A percentile compares a stretch with the other conserved stretches of the same genome.
Conservation (phyloP, 2,797 vertebrate genomes). For the Thaleichthys pacificus region DNA sequence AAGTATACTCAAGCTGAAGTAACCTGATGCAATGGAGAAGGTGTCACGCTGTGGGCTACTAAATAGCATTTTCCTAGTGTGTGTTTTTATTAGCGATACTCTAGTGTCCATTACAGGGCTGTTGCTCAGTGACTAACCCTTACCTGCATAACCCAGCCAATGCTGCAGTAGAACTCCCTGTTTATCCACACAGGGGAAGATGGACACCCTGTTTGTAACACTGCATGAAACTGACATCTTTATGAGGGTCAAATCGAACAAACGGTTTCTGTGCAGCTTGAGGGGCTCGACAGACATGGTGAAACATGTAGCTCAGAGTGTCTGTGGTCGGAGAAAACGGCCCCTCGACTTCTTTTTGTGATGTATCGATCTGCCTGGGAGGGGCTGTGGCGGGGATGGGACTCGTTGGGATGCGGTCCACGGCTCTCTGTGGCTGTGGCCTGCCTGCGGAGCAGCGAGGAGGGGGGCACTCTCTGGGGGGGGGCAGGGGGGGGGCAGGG, state of each 20-base stretch:
- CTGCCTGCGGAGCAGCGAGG: constrained; percentile 44
- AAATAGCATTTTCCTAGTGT: not conserved
- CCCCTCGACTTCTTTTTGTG: constrained; percentile 25
- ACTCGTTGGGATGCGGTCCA: constrained; percentile 70
- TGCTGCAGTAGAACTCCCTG: too few species aligned
- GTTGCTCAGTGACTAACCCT: not conserved
- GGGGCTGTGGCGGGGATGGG: constrained; percentile 58
- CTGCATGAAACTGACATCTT: not conserved
- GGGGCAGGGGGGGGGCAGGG: not conserved
- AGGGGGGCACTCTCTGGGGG: constrained; percentile 28
- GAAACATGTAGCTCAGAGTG: not conserved
- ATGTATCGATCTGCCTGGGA: constrained; percentile 50
- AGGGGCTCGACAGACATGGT: not conserved
- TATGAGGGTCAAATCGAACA: not conserved
- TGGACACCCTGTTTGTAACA: not conserved
- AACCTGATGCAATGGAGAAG: not conserved
- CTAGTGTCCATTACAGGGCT: not conserved
- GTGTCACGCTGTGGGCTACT: not conserved
- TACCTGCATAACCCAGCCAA: not conserved
- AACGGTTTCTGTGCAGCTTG: not conserved
- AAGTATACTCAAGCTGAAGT: not conserved
- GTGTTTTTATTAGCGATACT: not conserved
- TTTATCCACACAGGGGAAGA: too few species aligned
- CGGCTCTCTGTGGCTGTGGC: constrained; percentile 59
- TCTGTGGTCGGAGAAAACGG: not conserved